Evolutionary conservation across 2,888 invertebrate species (phyloP).

Genomic region (Trilocha varians): DNA sequence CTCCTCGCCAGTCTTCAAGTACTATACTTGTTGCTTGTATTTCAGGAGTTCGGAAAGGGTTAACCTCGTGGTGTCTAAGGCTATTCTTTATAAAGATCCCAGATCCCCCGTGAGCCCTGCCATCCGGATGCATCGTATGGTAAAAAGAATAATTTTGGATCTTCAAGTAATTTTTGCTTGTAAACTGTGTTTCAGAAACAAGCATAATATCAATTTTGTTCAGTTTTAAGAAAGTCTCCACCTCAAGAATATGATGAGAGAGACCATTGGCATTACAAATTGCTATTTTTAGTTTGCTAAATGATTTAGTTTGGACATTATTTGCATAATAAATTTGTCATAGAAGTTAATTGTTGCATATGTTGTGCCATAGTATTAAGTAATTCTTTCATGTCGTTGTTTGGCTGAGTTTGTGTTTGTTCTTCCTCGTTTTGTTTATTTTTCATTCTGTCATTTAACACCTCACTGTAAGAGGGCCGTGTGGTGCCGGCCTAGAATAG

Average conservation of each 20-base stretch:
- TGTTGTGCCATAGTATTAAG: too few relatives aligned
- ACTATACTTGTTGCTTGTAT: conserved; percentile 12
- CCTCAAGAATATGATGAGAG: conserved; percentile 10
- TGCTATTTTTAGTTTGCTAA: too few relatives aligned
- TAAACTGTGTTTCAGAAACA: conserved; percentile 17
- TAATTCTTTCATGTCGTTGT: too few relatives aligned
- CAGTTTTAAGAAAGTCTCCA: conserved; percentile 7
- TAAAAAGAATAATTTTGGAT: conserved; percentile 13
- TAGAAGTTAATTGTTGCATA: too few relatives aligned
- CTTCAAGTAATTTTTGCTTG: conserved; percentile 7
- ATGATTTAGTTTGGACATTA: too few relatives aligned
- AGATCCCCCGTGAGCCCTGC: conserved; percentile 15
- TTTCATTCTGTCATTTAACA: too few relatives aligned
- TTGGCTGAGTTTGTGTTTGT: too few relatives aligned
- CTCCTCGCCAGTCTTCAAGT: conserved; percentile 5
- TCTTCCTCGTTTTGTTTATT: too few relatives aligned
- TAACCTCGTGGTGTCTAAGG: conserved; percentile 10
- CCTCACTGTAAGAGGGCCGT: too few relatives aligned
- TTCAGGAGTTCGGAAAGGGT: conserved; percentile 5
- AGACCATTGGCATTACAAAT: conserved; percentile 20
- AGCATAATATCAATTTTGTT: conserved; percentile 15
- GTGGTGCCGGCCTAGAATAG: too few relatives aligned
- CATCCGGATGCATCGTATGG: conserved; percentile 18
- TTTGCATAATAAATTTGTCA: too few relatives aligned
- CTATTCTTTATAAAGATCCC: conserved; percentile 12